phyloP scores from a whole-genome alignment of 2,797 vertebrate species.

The Sebastiscus albofasciatus region DNA sequence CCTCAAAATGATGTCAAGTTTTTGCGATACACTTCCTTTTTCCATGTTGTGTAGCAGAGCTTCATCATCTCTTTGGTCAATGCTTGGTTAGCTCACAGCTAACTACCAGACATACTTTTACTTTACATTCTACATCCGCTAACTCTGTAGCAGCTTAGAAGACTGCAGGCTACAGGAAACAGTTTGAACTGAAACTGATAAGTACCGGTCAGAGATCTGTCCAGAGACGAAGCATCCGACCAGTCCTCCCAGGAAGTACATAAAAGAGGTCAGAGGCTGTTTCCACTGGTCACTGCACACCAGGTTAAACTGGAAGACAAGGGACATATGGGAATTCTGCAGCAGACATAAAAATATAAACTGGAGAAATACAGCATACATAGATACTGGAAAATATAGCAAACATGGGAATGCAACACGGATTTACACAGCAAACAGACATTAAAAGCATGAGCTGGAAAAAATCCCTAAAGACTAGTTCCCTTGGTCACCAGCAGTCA shows the following conservation, averaged over 20 bases:
- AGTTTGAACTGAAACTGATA: not conserved
- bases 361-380: not conserved
- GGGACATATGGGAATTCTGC: not conserved
- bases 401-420: not conserved
- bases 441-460: not conserved
- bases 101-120: not conserved
- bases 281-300: constrained; percentile 70
- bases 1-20: not conserved
- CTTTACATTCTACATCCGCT: not conserved
- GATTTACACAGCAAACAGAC: not conserved
- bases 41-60: too few species aligned
- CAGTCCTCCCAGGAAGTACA: constrained; percentile 65
- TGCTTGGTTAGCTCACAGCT: not conserved
- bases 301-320: constrained; percentile 60
- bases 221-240: constrained; percentile 59
- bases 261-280: constrained; percentile 51
- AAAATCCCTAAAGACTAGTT: not conserved
- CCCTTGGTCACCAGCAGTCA: not conserved
- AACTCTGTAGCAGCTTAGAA: not conserved
- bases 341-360: not conserved
- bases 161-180: not conserved
- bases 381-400: not conserved
- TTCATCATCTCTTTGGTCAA: too few species aligned
- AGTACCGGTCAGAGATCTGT: constrained; percentile 65
- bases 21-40: not conserved